Evolutionary conservation across 1,140 invertebrate genomes (phyloP).

Genomic region (Pseudomyrmex dendroicus): DNA sequence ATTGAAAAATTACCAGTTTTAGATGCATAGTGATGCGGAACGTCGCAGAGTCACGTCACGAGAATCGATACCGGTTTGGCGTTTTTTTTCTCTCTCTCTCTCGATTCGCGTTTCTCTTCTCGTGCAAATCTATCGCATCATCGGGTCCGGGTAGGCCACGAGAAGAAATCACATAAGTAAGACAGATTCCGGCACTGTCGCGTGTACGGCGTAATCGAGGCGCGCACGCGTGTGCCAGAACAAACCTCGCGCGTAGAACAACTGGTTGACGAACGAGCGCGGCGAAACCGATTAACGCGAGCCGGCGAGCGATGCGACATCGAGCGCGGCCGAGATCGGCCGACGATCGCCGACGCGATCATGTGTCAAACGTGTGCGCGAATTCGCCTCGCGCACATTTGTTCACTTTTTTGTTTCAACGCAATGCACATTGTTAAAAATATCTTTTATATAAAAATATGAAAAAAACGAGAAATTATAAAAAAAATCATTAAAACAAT

Average conservation of each 20-base stretch:
- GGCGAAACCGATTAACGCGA: conserved; percentile 15
- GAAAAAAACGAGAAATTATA: no score
- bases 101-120: not conserved
- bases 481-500: no score
- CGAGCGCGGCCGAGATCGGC: conserved; percentile 31
- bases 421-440: no score
- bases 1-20: no score
- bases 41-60: conserved; percentile 13
- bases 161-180: not conserved
- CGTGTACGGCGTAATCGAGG: not conserved
- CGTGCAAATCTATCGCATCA: not conserved
- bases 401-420: no score
- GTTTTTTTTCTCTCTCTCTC: not conserved
- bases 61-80: not conserved
- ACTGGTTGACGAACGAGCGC: conserved; percentile 54
- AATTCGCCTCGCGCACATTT: no score
- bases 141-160: not conserved
- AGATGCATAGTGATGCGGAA: not conserved
- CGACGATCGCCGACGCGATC: conserved; percentile 47
- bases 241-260: conserved; percentile 14
- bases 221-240: conserved; percentile 5
- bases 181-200: not conserved
- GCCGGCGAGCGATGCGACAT: conserved; percentile 8
- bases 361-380: no score
- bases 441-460: no score